phyloP scores from a whole-genome alignment of 1,140 invertebrate genomes.

The Elymnias hypermnestra region DNA sequence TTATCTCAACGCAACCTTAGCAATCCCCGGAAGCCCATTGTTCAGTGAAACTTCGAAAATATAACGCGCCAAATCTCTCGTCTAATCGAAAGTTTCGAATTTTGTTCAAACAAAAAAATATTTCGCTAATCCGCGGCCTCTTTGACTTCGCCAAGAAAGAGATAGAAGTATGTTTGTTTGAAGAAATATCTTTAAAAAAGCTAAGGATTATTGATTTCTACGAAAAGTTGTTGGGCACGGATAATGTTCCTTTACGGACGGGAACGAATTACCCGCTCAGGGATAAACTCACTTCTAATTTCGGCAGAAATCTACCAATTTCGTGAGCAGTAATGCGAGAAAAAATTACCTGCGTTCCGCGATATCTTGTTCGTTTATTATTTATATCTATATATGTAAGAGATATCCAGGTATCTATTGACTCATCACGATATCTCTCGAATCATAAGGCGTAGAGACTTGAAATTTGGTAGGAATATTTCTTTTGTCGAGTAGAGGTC shows the following conservation, averaged over 20 bases:
- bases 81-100: slow-evolving; percentile 65
- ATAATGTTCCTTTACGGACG: slow-evolving; percentile 59
- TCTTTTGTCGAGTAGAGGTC: too few relatives aligned
- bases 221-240: slow-evolving; percentile 52
- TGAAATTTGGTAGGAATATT: too few relatives aligned
- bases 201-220: slow-evolving; percentile 65
- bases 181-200: slow-evolving; percentile 57
- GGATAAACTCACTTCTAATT: slow-evolving; percentile 65
- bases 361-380: neutral
- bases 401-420: too few relatives aligned
- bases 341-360: slow-evolving; percentile 44
- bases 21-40: slow-evolving; percentile 64
- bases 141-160: slow-evolving; percentile 51
- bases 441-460: too few relatives aligned
- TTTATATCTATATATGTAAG: too few relatives aligned
- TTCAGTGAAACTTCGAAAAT: slow-evolving; percentile 46
- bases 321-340: slow-evolving; percentile 49
- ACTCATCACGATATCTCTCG: too few relatives aligned
- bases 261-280: slow-evolving; percentile 63
- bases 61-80: slow-evolving; percentile 60
- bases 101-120: slow-evolving; percentile 56
- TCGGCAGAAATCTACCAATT: slow-evolving; percentile 47
- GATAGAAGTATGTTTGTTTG: slow-evolving; percentile 56
- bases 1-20: slow-evolving; percentile 40
- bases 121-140: slow-evolving; percentile 59